A percentile compares a stretch with the other conserved stretches of the same genome.
phyloP scores from a whole-genome alignment of 2,113 vertebrate species.

The Phylloscopus trochilus region DNA sequence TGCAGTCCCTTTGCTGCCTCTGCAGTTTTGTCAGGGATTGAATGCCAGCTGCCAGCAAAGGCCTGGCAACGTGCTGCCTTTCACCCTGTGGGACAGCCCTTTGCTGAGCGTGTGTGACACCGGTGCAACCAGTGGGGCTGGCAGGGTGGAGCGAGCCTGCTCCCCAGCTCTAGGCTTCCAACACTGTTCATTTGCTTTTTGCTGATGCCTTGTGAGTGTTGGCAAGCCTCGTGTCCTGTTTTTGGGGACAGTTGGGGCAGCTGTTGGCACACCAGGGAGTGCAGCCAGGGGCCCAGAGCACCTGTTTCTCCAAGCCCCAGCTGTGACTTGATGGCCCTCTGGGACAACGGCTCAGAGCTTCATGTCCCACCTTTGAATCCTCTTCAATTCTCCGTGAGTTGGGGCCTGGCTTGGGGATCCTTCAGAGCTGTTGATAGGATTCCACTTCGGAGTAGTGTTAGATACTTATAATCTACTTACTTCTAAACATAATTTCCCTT shows the following conservation, averaged over 20 bases:
- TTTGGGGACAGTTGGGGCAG: not conserved
- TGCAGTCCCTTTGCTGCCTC: not conserved
- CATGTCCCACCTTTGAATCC: rapidly evolving
- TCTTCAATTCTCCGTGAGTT: not conserved
- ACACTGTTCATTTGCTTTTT: not conserved
- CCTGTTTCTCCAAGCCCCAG: not conserved
- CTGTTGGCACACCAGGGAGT: not conserved
- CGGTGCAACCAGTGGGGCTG: not conserved
- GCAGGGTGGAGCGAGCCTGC: not conserved
- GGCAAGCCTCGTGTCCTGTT: not conserved
- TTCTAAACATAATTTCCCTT: not conserved
- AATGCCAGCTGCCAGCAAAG: not conserved
- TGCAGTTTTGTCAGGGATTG: not conserved
- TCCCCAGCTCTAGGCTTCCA: not conserved
- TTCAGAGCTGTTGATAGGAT: not conserved
- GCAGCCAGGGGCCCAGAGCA: not conserved
- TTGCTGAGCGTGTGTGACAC: not conserved
- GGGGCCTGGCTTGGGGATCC: not conserved
- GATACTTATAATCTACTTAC: not conserved
- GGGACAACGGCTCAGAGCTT: not conserved
- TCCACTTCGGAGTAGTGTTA: not conserved
- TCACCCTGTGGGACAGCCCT: not conserved
- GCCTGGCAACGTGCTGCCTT: rapidly evolving
- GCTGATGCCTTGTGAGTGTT: not conserved
- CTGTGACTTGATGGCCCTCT: not conserved